Conservation (phyloP, 2,113 vertebrate species). For the Scopus umbretta region DNA sequence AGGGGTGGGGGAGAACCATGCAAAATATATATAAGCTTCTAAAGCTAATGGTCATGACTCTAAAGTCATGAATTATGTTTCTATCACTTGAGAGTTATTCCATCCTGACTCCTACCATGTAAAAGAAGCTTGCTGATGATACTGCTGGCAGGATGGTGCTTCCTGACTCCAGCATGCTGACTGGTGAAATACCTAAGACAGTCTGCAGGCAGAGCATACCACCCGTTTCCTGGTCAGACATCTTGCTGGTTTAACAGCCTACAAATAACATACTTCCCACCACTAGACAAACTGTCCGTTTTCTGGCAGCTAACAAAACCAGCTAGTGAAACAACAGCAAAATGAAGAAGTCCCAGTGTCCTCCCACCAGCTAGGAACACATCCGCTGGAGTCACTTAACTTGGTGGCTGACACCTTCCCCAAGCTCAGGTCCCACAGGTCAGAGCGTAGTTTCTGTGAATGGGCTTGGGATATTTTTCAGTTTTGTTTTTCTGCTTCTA, state of each 20-base stretch:
- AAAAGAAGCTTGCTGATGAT: not conserved
- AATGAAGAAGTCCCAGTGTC: not conserved
- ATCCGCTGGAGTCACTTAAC: not conserved
- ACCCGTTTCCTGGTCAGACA: not conserved
- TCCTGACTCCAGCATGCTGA: not conserved
- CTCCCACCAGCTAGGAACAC: not conserved
- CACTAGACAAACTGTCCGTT: not conserved
- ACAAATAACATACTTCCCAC: not conserved
- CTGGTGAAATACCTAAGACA: not conserved
- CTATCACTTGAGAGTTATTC: not conserved
- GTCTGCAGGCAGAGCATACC: not conserved
- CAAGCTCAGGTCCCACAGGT: not conserved
- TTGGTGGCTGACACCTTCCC: not conserved
- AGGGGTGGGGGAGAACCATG: no score
- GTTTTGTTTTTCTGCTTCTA: not conserved
- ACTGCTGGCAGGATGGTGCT: not conserved
- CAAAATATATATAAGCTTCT: not conserved
- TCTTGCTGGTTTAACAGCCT: not conserved
- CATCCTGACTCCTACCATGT: not conserved
- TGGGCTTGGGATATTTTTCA: not conserved
- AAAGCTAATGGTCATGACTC: not conserved
- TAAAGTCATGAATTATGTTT: no score
- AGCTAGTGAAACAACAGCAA: not conserved
- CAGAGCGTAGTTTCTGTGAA: not conserved
- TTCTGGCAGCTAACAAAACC: not conserved